These are phyloP conservation scores for Accipiter cooperii DNA, from an alignment of 2,113 vertebrate species.

Conservation along the genomic window DNA sequence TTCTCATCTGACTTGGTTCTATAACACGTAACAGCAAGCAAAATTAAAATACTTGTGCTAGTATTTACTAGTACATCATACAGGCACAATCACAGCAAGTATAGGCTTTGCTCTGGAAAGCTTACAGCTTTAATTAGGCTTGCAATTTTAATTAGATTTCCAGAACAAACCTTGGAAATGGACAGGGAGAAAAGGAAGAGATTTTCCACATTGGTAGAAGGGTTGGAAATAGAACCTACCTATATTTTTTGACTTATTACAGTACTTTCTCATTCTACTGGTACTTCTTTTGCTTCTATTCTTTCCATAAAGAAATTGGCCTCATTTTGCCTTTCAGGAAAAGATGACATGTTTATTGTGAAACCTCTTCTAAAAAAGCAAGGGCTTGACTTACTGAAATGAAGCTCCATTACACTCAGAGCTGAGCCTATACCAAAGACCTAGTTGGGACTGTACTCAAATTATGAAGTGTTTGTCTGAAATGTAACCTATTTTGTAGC, in stretches of 20 bases:
- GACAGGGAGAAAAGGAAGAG: not conserved
- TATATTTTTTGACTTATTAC: not conserved
- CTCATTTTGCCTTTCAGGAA: not conserved
- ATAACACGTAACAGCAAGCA: not conserved
- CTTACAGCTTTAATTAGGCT: not conserved
- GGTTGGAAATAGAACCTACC: not conserved
- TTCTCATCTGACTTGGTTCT: not conserved
- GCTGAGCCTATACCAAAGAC: not conserved
- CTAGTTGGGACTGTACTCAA: not conserved
- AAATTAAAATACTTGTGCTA: not conserved
- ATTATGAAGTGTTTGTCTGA: not conserved
- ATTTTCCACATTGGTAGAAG: not conserved
- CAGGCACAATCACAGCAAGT: not conserved
- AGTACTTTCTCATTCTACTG: not conserved
- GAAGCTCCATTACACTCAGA: not conserved
- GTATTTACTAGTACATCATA: not conserved
- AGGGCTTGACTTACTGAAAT: not conserved
- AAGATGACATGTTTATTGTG: not conserved
- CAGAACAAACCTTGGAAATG: not conserved
- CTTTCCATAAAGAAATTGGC: not conserved
- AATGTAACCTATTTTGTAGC: not conserved
- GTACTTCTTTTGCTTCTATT: not conserved
- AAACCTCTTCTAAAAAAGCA: not conserved
- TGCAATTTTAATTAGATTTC: conserved; percentile 16
- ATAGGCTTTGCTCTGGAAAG: not conserved